Conservation (phyloP, 2,888 invertebrate species). For the Incurvaria masculella region DNA sequence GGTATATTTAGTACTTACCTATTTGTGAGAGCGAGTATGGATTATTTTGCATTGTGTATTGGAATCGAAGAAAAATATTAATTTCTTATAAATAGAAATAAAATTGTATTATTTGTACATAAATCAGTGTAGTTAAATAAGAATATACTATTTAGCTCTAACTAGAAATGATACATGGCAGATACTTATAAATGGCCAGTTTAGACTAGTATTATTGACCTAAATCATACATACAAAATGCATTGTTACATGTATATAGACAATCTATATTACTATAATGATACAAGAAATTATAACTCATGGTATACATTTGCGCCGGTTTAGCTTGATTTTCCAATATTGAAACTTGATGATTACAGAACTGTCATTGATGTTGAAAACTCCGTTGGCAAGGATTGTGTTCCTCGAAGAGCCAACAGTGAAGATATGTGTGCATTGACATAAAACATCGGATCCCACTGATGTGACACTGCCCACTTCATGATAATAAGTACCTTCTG, state of each 20-base stretch:
- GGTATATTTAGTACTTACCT: constrained; percentile 32
- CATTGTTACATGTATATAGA: constrained; percentile 1
- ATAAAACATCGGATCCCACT: no score
- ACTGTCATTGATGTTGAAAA: no score
- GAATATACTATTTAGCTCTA: constrained; percentile 59
- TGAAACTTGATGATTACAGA: no score
- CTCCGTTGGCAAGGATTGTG: no score
- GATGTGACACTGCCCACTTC: no score
- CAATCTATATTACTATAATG: constrained; percentile 5
- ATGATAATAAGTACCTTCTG: no score
- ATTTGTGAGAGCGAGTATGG: constrained; percentile 53
- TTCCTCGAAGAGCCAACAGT: no score
- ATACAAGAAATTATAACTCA: constrained; percentile 9
- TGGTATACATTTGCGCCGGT: neutral
- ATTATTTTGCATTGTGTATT: constrained; percentile 60
- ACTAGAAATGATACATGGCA: constrained; percentile 58
- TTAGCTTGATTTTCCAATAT: neutral
- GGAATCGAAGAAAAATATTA: constrained; percentile 57
- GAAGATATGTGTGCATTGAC: no score
- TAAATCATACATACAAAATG: constrained; percentile 24
- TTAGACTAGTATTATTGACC: constrained; percentile 66
- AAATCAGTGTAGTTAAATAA: constrained; percentile 53
- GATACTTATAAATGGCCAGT: constrained; percentile 71
- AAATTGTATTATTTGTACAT: constrained; percentile 64
- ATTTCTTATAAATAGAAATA: constrained; percentile 53